These are phyloP conservation scores for Sceliomorpha sp. DNA, from an alignment of 2,888 invertebrate species.

Conservation along the genomic window DNA sequence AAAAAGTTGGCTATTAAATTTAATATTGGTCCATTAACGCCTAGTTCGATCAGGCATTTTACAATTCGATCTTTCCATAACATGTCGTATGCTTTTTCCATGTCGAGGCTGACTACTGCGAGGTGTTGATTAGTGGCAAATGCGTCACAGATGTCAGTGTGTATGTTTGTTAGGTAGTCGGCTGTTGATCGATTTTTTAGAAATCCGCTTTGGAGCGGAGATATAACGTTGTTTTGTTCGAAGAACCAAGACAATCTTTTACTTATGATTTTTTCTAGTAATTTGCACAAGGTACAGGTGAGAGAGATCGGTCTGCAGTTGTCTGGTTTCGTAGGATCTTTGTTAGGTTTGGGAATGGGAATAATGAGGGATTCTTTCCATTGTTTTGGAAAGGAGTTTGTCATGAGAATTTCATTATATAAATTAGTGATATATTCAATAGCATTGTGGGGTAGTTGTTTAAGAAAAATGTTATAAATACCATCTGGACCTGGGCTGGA, in stretches of 20 bases:
- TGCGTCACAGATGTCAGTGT: conserved; percentile 22
- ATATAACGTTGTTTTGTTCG: too few relatives aligned
- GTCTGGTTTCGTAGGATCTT: conserved; percentile 16
- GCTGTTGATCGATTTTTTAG: conserved; percentile 30
- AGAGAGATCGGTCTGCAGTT: conserved; percentile 46
- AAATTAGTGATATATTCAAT: conserved; percentile 19
- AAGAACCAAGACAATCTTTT: conserved; percentile 29
- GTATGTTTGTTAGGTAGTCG: conserved; percentile 9
- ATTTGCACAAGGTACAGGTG: conserved; percentile 39
- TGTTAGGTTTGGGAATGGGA: conserved; percentile 33
- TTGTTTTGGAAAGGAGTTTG: conserved; percentile 13
- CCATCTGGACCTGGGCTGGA: conserved; percentile 46
- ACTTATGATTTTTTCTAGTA: conserved; percentile 42
- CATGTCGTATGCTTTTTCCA: conserved; percentile 52
- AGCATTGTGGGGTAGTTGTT: background rate
- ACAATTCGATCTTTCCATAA: conserved; percentile 8
- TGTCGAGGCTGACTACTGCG: conserved; percentile 35
- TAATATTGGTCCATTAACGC: conserved; percentile 8
- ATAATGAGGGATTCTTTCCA: conserved; percentile 33
- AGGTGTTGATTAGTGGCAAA: conserved; percentile 37
- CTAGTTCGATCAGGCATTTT: background rate
- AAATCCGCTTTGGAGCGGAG: conserved; percentile 48
- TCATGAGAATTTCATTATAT: conserved; percentile 20
- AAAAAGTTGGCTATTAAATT: conserved; percentile 18
- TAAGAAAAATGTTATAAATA: conserved; percentile 20